Evolutionary conservation across 1,140 invertebrate genomes (phyloP), one percentile per base, ranked within the genome.

Genomic region (Rhyzopertha dominica): DNA sequence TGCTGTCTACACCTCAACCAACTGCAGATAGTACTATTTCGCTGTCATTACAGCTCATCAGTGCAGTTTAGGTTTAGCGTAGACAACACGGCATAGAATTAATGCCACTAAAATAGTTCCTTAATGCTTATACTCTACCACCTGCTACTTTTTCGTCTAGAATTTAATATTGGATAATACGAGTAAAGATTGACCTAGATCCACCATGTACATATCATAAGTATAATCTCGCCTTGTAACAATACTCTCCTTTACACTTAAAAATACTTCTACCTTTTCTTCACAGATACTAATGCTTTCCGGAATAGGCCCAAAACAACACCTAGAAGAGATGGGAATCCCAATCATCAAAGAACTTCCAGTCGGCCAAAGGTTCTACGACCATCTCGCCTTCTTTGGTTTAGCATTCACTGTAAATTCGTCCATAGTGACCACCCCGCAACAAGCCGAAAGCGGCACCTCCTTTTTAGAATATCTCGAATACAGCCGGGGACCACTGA

Each of bases 241-340:
- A 26, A n/a, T 8, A 9, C 7, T n/a, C n/a, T 20, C 5, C 1
- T 12, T 14, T 17, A 25, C 24, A 25, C 24, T n/a, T 14, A 16
- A 59, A 58, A n/a, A 40, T 47, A 4, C 72, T 79, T 90, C 23
- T 84, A 84, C 60, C n/a, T n/a, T n/a, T n/a, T 84, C 85, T 1
- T 84, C 87, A 0, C 85, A 90, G 64, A 53, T 92, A 5, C 64
- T 92, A 18, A 86, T 89, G 80, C 69, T 90, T 0, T 87, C 84
- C 1, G 89, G 89, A 0, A 73, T 90, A 4, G 87, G 87, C 0
- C 84, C 85, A 10, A 75, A 67, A 22, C 63, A 73, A 38, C 69
- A 79, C 24, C 58, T 82, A 8, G 47, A 67, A 19, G 56, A 71
- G 26, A 49, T 66, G 2, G 56, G 56, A 28, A 72, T 74, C 29